Base-by-base conservation (phyloP, 1,140 invertebrate genomes). In the Teleopsis dalmanni region DNA sequence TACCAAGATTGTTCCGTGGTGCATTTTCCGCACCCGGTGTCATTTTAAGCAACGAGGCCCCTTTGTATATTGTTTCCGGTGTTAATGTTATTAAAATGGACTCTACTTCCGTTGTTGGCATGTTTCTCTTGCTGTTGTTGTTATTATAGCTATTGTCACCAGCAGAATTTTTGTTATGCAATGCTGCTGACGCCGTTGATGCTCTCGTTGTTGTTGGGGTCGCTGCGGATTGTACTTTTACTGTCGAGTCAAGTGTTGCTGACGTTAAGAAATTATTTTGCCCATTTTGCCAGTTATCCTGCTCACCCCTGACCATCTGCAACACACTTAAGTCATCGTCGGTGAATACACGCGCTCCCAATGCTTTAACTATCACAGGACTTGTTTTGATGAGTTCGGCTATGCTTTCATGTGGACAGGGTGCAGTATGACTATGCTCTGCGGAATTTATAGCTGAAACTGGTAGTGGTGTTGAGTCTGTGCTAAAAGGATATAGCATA, bases 11-110 rank as follows among this genome's bases (percentile, higher is more conserved):
- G 25, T 49, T 35, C 25, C 38, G 16, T 23, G 45, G 47, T 14
- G 21, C 35, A 19, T 42, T 36, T 10, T 40, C 54, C n/a, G 40
- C 25, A 29, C 44, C 44, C 37, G 44, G 44, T 48, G 62, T 51
- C 47, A 62, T 53, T 56, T 69, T 69, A 26, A 69, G 52, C 34
- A 66, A 42, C 42, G 65, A 69, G 10, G 65, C 62, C n/a, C 65
- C 65, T 57, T 69, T 69, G 61, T 69, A 69, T 56, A 69, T 65
- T 38, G 65, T 69, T 57, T 64, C 65, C 45, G 65, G 65, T 55
- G 65, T 69, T 59, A 69, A 64, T 59, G 65, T 69, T 60, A 69
- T 69, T 66, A 69, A 64, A 60, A 65, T 64, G 42, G 54, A 48
- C 35, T 26, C 41, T 21, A 31, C 27, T 34, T 51, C 13, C 36